Percentiles rank a stretch among this genome's conserved stretches.
phyloP scores from a whole-genome alignment of 2,797 vertebrate genomes.

The Echeneis naucrates region DNA sequence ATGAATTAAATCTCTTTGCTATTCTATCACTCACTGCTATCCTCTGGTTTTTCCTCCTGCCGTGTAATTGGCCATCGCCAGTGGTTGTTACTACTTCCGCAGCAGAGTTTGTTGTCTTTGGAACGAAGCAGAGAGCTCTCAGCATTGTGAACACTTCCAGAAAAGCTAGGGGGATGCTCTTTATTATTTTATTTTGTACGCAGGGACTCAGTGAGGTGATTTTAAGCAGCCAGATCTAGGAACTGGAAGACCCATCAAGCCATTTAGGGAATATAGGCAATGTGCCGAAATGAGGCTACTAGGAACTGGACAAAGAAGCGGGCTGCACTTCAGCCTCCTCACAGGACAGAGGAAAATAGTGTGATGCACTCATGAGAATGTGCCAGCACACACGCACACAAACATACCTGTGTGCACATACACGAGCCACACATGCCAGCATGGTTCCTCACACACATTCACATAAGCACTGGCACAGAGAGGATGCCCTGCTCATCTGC shows the following conservation, averaged over 20 bases:
- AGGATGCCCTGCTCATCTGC: constrained; percentile 55
- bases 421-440: constrained; percentile 1
- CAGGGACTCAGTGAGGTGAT: constrained; percentile 23
- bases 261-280: constrained; percentile 48
- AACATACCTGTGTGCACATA: constrained; percentile 11
- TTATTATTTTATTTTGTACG: constrained; percentile 47
- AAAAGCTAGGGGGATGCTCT: constrained; percentile 33
- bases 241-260: constrained; percentile 52
- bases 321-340: constrained; percentile 23
- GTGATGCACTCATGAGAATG: background rate
- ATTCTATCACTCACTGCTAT: constrained; percentile 72
- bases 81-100: constrained; percentile 57
- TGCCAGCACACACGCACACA: background rate
- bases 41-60: constrained; percentile 51
- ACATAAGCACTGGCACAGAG: constrained; percentile 18
- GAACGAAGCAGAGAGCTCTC: constrained; percentile 44
- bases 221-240: constrained; percentile 41
- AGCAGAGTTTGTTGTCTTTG: constrained; percentile 59
- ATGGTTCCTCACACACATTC: constrained; percentile 17
- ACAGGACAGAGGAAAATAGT: constrained; percentile 14
- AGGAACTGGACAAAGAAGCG: constrained; percentile 31
- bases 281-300: constrained; percentile 38
- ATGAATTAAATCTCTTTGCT: constrained; percentile 79
- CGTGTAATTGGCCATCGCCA: constrained; percentile 67
- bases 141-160: constrained; percentile 52